Conservation (phyloP, 1,140 invertebrate genomes). For the Notospermus geniculatus region DNA sequence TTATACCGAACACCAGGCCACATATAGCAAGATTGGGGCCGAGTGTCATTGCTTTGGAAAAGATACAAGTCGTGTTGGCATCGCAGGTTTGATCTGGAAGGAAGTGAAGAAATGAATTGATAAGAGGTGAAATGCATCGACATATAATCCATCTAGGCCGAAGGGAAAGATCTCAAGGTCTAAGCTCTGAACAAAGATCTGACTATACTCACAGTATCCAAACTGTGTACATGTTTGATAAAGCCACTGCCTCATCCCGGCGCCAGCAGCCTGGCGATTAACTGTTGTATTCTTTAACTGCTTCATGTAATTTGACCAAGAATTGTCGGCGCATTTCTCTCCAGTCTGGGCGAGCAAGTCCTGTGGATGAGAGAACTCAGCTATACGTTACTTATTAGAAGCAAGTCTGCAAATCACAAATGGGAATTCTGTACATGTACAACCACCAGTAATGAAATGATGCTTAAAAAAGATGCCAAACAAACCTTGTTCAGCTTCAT, state of each 20-base stretch:
- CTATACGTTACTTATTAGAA: no score
- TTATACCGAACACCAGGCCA: constrained; percentile 22
- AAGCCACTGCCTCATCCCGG: constrained; percentile 69
- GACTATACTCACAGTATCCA: constrained; percentile 78
- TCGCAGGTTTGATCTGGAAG: constrained; percentile 33
- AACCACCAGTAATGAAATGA: no score
- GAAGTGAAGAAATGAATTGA: no score
- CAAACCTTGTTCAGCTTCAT: constrained; percentile 26
- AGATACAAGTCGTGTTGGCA: constrained; percentile 22
- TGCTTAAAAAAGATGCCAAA: neutral
- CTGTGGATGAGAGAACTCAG: constrained; percentile 18
- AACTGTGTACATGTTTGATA: constrained; percentile 94
- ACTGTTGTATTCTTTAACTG: constrained; percentile 69
- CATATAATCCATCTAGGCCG: no score
- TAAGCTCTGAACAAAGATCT: no score
- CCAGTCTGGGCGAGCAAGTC: constrained; percentile 45
- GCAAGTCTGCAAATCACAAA: no score
- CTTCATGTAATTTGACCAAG: constrained; percentile 73
- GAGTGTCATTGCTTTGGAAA: constrained; percentile 26
- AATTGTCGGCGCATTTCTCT: constrained; percentile 79
- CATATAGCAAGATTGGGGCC: constrained; percentile 26
- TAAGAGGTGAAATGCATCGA: no score
- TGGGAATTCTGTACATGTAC: no score
- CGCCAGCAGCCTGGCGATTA: constrained; percentile 47
- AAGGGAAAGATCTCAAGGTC: no score